phyloP scores from a whole-genome alignment of 2,113 vertebrate genomes.

The Recurvirostra avosetta region DNA sequence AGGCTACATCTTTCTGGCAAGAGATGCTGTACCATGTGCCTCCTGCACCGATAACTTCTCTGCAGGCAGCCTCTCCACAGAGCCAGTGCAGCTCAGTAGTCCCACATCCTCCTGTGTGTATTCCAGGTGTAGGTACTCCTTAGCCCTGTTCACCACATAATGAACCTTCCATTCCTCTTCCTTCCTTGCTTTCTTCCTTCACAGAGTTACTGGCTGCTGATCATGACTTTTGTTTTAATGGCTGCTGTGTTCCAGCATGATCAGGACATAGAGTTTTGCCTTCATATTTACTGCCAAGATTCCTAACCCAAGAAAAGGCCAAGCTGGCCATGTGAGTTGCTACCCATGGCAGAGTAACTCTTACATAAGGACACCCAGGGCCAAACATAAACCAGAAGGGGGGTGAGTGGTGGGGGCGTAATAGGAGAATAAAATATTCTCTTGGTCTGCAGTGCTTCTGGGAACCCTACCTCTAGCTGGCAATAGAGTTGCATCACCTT shows the following conservation, averaged over 20 bases:
- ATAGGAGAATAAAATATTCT: constrained; percentile 18
- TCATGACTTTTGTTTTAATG: background rate
- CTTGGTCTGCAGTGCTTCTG: background rate
- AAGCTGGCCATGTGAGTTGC: background rate
- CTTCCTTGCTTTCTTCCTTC: background rate
- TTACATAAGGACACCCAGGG: background rate
- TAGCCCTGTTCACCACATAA: background rate
- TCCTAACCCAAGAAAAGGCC: background rate
- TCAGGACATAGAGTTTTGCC: background rate
- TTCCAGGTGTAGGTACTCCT: background rate
- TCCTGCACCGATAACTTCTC: background rate
- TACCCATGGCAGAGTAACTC: background rate
- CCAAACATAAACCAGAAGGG: background rate
- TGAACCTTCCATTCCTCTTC: background rate
- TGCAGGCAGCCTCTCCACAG: background rate
- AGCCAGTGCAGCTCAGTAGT: background rate
- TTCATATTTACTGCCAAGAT: background rate
- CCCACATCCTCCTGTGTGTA: background rate
- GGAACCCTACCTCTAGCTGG: background rate
- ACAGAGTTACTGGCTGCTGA: background rate
- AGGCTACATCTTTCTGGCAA: background rate
- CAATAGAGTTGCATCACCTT: constrained; percentile 40
- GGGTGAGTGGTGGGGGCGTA: background rate
- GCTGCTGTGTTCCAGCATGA: background rate
- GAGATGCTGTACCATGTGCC: background rate